Conservation (phyloP, 2,888 invertebrate genomes). For the Alentia gelatinosa region DNA sequence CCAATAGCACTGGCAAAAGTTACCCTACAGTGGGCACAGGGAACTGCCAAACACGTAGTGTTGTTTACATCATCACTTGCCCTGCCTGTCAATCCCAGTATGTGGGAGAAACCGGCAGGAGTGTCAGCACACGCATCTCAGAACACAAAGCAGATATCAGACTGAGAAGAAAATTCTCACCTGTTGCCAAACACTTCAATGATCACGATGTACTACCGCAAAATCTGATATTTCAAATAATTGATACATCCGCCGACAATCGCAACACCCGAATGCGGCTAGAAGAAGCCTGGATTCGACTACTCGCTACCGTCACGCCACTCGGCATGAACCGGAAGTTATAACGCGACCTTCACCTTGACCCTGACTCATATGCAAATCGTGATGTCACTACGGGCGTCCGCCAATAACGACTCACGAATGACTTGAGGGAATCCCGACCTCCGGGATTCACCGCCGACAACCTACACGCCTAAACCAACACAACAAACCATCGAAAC, state of each 20-base stretch:
- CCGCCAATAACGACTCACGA: no score
- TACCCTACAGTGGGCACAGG: no score
- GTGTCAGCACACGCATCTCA: background rate
- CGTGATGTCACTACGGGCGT: background rate
- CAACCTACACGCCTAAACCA: no score
- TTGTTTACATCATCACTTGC: background rate
- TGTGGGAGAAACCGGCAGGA: background rate
- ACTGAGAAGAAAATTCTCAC: background rate
- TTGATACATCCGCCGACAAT: background rate
- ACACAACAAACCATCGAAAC: no score
- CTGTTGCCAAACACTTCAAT: background rate
- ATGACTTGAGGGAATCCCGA: no score
- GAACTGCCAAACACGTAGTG: background rate
- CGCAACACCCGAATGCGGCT: background rate
- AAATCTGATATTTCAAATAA: background rate
- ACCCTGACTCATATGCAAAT: no score
- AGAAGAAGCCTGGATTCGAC: background rate
- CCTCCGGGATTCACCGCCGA: no score
- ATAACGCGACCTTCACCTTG: background rate
- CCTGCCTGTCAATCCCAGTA: background rate
- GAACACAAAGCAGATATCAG: background rate
- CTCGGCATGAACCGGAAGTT: background rate
- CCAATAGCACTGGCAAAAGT: no score
- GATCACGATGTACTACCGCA: background rate
- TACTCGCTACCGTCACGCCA: background rate